Percentiles rank a stretch among this genome's conserved stretches.
Conservation (phyloP, 2,797 vertebrate genomes). For the Microcaecilia unicolor region DNA sequence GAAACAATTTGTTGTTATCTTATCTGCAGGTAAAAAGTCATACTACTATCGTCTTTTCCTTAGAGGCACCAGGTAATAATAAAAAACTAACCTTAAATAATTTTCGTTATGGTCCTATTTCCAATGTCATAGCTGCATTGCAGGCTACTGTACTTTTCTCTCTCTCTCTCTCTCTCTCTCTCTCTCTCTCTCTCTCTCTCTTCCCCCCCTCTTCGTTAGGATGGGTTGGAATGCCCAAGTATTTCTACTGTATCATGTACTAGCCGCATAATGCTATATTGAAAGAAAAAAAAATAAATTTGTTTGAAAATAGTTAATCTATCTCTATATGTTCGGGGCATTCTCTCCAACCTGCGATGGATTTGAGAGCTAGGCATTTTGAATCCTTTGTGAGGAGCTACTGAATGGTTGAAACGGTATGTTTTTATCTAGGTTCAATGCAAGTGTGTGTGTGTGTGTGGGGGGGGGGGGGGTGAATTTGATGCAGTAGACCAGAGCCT, state of each 20-base stretch:
- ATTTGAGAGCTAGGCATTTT: conserved; percentile 7
- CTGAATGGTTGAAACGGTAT: too few relatives aligned
- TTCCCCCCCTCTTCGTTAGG: conserved; percentile 31
- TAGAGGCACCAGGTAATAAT: conserved; percentile 49
- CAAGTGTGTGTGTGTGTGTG: too few relatives aligned
- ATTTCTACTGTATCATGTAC: conserved; percentile 18
- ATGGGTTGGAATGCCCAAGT: conserved; percentile 23
- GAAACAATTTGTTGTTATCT: conserved; percentile 33
- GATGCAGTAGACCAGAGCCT: conserved; percentile 8
- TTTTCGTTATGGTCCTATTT: conserved; percentile 27
- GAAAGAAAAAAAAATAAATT: conserved; percentile 23
- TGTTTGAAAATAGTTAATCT: conserved; percentile 19
- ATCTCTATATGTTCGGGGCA: conserved; percentile 10
- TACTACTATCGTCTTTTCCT: conserved; percentile 40
- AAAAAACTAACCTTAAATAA: conserved; percentile 14
- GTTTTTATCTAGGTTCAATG: not conserved
- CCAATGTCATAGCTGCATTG: conserved; percentile 47
- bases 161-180: too few relatives aligned
- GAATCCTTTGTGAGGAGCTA: conserved; percentile 15
- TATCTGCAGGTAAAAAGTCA: conserved; percentile 46
- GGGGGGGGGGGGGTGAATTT: too few relatives aligned
- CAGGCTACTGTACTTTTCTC: conserved; percentile 53
- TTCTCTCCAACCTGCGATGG: conserved; percentile 15
- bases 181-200: too few relatives aligned
- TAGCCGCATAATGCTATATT: conserved; percentile 19